Percentiles rank a stretch among this genome's conserved stretches.
phyloP scores from a whole-genome alignment of 2,888 invertebrate species.

The Perizoma affinitatum region DNA sequence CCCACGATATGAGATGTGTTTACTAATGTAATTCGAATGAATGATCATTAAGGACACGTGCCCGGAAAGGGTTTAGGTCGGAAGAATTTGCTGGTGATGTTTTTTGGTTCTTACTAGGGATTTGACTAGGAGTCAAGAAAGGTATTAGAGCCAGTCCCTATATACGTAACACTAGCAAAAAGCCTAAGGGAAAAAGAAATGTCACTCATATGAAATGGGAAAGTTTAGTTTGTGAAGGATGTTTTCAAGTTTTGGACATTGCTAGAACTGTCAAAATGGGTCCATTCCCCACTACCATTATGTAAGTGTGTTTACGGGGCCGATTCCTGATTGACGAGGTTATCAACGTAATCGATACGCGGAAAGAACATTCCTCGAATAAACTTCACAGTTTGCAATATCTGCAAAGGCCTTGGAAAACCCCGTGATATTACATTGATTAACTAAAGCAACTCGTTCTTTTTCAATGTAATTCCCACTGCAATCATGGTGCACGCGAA shows the following conservation, averaged over 20 bases:
- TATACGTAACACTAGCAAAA: too few species aligned
- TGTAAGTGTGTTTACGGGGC: too few species aligned
- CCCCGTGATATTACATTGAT: slow-evolving; percentile 15
- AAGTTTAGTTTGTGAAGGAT: too few species aligned
- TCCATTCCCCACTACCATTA: too few species aligned
- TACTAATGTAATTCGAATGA: slow-evolving; percentile 17
- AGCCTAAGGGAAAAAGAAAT: too few species aligned
- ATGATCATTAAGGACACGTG: slow-evolving; percentile 16
- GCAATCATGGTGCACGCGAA: slow-evolving; percentile 24
- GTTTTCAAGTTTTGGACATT: too few species aligned
- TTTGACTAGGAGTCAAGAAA: too few species aligned
- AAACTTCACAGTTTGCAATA: background rate
- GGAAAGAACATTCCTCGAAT: background rate
- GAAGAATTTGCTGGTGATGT: background rate
- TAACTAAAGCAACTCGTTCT: slow-evolving; percentile 12
- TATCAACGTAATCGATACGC: background rate
- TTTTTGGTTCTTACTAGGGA: too few species aligned
- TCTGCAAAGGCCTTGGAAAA: slow-evolving; percentile 15
- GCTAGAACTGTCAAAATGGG: too few species aligned
- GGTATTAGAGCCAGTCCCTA: too few species aligned
- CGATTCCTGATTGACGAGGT: too few species aligned
- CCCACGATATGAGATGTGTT: slow-evolving; percentile 33
- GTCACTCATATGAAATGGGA: too few species aligned
- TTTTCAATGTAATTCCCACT: slow-evolving; percentile 22
- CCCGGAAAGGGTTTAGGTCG: background rate